Evolutionary conservation across 2,888 invertebrate species (phyloP), one percentile per base, ranked within the genome.

Genomic region (Folsomia candida): DNA sequence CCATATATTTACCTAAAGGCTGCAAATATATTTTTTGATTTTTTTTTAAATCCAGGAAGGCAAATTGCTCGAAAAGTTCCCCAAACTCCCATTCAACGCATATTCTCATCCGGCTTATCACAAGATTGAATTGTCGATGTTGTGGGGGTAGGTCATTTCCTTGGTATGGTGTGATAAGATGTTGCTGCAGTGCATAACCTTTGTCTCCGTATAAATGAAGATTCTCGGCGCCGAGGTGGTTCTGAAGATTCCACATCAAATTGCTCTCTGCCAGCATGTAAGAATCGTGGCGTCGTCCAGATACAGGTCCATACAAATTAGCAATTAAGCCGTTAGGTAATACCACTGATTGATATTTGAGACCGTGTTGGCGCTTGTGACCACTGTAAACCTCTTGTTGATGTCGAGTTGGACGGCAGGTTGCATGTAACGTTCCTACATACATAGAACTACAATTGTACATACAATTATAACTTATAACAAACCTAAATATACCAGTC

Each of bases 21-120:
- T 57, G 57, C 57, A 57, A 20, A 57, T 20, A 57, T 11, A 6
- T 6, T 20, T 57, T 57, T 9, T 11, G 57, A 57, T 57, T 57
- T 57, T 57, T 57, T 57, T 57, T 57, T 6, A 57, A 57, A 20
- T 57, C 57, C 22, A 57, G 6, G 22, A 57, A 57, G 14, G 57
- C 57, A 57, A 57, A 57, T 20, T 11, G 9, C 6, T 22, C 11
- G 22, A 11, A n/a, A 6, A 57, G 20, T 20, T 57, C 20, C 22
- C 57, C 57, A 57, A 57, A 57, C 57, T 11, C 57, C 57, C 57
- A 57, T 57, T 57, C 57, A 57, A 20, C n/a, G n/a, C n/a, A n/a
- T n/a, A n/a, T n/a, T n/a, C n/a, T n/a, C n/a, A n/a, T n/a, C n/a
- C n/a, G n/a, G 22, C 11, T 57, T 22, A 57, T 57, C 9, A 9